phyloP scores from a whole-genome alignment of 1,140 invertebrate species.

The Pantala flavescens region DNA sequence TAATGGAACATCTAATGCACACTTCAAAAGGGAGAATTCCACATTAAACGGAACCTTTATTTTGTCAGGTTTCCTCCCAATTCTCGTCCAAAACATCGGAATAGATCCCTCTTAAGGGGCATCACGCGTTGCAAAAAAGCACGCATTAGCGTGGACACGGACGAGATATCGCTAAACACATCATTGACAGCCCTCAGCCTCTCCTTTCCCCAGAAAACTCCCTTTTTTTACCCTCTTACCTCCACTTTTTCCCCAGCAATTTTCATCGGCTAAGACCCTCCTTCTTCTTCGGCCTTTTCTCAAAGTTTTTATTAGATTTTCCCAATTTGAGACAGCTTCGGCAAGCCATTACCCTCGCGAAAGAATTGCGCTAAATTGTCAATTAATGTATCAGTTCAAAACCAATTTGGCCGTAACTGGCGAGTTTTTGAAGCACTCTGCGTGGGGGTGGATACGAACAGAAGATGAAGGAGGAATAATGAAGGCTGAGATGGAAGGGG shows the following conservation, averaged over 20 bases:
- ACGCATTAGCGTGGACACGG: not conserved
- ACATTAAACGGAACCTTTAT: not conserved
- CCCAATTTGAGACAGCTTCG: slow-evolving; percentile 23
- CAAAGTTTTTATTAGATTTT: slow-evolving; percentile 25
- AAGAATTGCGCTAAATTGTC: slow-evolving; percentile 16
- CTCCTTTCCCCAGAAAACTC: slow-evolving; percentile 5
- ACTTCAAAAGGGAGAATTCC: not conserved
- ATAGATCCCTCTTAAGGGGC: not conserved
- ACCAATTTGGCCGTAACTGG: slow-evolving; percentile 21
- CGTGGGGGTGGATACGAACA: slow-evolving; percentile 4
- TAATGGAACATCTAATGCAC: too few species aligned
- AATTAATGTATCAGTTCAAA: slow-evolving; percentile 23
- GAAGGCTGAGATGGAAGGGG: not conserved
- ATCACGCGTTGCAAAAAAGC: not conserved
- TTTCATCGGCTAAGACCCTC: not conserved
- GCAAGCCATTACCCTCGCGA: slow-evolving; percentile 20
- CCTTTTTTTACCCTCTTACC: slow-evolving; percentile 8
- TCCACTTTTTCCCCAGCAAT: not conserved
- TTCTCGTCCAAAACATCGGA: not conserved
- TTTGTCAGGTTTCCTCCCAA: not conserved
- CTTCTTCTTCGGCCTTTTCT: slow-evolving; percentile 21
- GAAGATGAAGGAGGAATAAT: not conserved
- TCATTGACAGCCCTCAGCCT: not conserved
- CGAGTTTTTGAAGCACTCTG: slow-evolving; percentile 20
- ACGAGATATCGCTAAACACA: not conserved